A percentile compares a stretch with the other conserved stretches of the same genome.
phyloP scores from a whole-genome alignment of 23 tunicate species.

The Clavelina lepadiformis region DNA sequence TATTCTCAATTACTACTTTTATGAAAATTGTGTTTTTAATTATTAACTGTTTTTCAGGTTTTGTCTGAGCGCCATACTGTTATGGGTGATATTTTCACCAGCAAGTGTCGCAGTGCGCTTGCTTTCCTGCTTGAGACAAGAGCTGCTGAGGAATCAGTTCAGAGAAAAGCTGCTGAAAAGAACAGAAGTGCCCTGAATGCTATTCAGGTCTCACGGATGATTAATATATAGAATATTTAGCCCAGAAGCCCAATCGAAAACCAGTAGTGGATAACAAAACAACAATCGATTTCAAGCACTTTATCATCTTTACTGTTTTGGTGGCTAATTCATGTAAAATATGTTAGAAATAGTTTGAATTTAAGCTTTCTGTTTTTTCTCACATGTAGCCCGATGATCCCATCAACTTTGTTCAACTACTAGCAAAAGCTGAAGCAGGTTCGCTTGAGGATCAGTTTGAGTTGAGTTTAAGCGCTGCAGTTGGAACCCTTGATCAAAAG shows the following conservation, averaged over 20 bases:
- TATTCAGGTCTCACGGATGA: slow-evolving; percentile 44
- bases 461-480: slow-evolving; percentile 91
- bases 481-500: slow-evolving; percentile 70
- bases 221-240: background rate
- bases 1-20: too few relatives aligned
- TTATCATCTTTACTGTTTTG: too few relatives aligned
- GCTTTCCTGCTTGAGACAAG: slow-evolving; percentile 59
- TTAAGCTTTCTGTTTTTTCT: background rate
- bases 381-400: slow-evolving; percentile 87
- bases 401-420: slow-evolving; percentile 87
- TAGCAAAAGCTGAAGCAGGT: slow-evolving; percentile 78
- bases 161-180: slow-evolving; percentile 66
- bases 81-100: slow-evolving; percentile 58
- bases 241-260: background rate
- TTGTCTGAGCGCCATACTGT: slow-evolving; percentile 44
- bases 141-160: slow-evolving; percentile 62
- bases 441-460: slow-evolving; percentile 91
- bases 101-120: slow-evolving; percentile 65
- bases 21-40: background rate
- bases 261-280: too few relatives aligned
- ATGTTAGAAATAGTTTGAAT: too few relatives aligned
- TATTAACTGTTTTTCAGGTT: slow-evolving; percentile 26
- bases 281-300: too few relatives aligned
- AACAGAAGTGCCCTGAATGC: slow-evolving; percentile 60
- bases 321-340: too few relatives aligned